These are phyloP conservation scores for Notolepis coatsorum DNA, from an alignment of 2,797 vertebrate genomes.

Conservation along the genomic window DNA sequence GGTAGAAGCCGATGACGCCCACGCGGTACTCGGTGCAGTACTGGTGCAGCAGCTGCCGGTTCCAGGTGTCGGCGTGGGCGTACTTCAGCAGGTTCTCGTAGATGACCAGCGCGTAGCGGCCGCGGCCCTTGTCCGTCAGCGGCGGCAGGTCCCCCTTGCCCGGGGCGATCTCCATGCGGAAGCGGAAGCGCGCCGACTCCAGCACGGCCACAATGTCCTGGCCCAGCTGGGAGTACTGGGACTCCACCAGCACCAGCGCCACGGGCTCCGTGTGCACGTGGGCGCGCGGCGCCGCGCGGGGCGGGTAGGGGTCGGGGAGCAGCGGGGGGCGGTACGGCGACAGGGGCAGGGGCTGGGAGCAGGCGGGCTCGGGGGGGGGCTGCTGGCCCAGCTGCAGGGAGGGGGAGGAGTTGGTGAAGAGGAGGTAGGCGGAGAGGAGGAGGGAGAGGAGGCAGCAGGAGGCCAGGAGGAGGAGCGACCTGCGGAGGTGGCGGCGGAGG, in stretches of 20 bases:
- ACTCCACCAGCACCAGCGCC: conserved; percentile 94
- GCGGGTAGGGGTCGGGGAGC: conserved; percentile 87
- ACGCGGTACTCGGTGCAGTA: conserved; percentile 97
- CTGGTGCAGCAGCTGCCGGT: conserved; percentile 94
- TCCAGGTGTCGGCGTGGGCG: conserved; percentile 93
- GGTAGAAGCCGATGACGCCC: conserved; percentile 96
- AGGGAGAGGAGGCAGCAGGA: conserved; percentile 94
- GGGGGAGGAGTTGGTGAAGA: conserved; percentile 92
- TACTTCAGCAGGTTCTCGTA: conserved; percentile 98
- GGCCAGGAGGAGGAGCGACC: conserved; percentile 89
- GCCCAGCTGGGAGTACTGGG: conserved; percentile 96
- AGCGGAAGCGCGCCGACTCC: conserved; percentile 93
- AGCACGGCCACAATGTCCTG: conserved; percentile 95
- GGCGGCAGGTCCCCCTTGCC: conserved; percentile 95
- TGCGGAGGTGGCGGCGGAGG: conserved; percentile 87
- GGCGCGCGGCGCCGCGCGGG: conserved; percentile 87
- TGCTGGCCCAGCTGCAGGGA: conserved; percentile 90
- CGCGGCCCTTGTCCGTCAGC: conserved; percentile 90
- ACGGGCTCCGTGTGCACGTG: conserved; percentile 85
- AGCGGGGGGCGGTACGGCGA: conserved; percentile 84
- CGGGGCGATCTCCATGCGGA: conserved; percentile 93
- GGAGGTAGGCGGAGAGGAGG: conserved; percentile 93
- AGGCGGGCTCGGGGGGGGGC: conserved; percentile 83
- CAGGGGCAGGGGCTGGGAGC: conserved; percentile 85
- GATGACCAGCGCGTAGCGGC: conserved; percentile 91